These are phyloP conservation scores for Carettochelys insculpta DNA, from an alignment of 2,113 vertebrate genomes.

Conservation along the genomic window DNA sequence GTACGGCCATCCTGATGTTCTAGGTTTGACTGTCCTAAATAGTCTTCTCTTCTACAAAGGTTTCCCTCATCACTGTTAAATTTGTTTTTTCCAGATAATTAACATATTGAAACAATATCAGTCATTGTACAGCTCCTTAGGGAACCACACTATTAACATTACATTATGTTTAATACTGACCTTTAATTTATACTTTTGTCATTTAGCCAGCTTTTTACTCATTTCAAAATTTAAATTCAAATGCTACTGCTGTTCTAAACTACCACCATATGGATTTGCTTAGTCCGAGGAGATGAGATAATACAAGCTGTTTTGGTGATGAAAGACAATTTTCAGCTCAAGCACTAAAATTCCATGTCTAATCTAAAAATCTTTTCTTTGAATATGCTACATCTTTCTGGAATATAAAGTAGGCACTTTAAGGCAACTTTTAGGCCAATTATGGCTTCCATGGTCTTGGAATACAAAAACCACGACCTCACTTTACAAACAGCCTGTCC, in stretches of 20 bases:
- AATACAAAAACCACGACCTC: not conserved
- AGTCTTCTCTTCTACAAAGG: not conserved
- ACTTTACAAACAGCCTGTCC: not conserved
- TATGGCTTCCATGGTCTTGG: not conserved
- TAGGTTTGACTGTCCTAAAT: not conserved
- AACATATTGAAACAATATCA: not conserved
- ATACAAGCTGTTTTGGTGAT: not conserved
- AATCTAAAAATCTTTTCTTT: not conserved
- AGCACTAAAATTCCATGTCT: not conserved
- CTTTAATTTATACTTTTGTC: not conserved
- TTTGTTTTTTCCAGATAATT: not conserved
- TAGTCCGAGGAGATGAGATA: not conserved
- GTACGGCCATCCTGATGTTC: too few relatives aligned
- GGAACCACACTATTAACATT: not conserved
- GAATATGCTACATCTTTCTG: not conserved
- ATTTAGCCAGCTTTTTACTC: conserved; percentile 3
- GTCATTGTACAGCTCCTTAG: not conserved
- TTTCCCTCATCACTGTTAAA: not conserved
- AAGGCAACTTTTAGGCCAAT: not conserved
- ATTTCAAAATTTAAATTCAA: not conserved
- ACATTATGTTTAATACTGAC: not conserved
- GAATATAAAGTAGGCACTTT: not conserved
- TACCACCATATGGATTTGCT: conserved; percentile 49
- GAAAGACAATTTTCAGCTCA: not conserved
- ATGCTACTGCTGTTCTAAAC: not conserved